A percentile compares a stretch with the other conserved stretches of the same genome.
These are phyloP conservation scores for Sciurus niger DNA, from an alignment of 2,113 vertebrate genomes.

Conservation along the genomic window DNA sequence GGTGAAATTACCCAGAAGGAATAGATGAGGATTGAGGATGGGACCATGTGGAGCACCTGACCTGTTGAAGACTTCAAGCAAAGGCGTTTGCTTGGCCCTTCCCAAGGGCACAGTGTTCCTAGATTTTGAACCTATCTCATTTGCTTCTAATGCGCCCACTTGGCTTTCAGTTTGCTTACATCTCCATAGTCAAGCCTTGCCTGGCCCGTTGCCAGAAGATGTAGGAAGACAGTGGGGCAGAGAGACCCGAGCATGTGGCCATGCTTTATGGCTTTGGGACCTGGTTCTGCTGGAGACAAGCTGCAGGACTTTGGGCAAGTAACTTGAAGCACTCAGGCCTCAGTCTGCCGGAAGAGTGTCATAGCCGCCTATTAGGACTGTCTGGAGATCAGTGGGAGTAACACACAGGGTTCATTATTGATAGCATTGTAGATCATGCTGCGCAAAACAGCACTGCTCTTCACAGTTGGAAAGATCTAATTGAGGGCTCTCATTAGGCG, in stretches of 20 bases:
- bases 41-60: background rate
- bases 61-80: background rate
- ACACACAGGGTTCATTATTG: background rate
- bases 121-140: background rate
- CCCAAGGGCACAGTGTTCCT: background rate
- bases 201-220: conserved; percentile 26
- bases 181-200: background rate
- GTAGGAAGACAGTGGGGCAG: background rate
- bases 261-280: background rate
- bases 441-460: background rate
- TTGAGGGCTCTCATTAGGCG: background rate
- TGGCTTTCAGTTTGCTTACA: background rate
- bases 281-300: background rate
- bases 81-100: background rate
- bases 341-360: background rate
- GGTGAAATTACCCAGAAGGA: background rate
- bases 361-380: background rate
- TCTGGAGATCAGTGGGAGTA: background rate
- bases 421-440: background rate
- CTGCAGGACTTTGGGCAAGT: background rate
- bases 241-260: background rate
- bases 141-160: background rate
- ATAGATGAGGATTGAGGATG: background rate
- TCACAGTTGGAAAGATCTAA: background rate
- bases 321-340: background rate